phyloP scores from a whole-genome alignment of 2,888 invertebrate genomes.

The Plagodis dolabraria region DNA sequence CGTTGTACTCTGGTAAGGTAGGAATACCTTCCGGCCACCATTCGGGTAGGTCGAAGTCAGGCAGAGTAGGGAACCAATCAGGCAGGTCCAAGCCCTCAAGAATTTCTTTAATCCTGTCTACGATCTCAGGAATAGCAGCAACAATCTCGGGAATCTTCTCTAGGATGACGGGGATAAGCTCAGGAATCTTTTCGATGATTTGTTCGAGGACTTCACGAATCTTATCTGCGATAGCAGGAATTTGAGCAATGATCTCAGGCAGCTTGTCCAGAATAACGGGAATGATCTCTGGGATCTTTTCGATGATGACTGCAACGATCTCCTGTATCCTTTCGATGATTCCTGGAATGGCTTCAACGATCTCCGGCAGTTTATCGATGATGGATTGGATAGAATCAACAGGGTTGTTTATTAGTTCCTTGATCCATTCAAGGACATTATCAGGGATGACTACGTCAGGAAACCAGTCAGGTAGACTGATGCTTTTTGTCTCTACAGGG shows the following conservation, averaged over 20 bases:
- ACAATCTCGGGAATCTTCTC: conserved; percentile 13
- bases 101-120: conserved; percentile 12
- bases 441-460: conserved; percentile 15
- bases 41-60: conserved; percentile 9
- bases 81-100: conserved; percentile 12
- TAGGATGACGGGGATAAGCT: conserved; percentile 18
- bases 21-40: conserved; percentile 17
- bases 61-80: conserved; percentile 22
- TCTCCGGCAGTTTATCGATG: conserved; percentile 21
- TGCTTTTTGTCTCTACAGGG: conserved; percentile 12
- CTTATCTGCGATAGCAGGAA: conserved; percentile 6
- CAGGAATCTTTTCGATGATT: conserved; percentile 16
- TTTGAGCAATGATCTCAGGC: conserved; percentile 19
- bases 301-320: conserved; percentile 8
- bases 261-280: conserved; percentile 12
- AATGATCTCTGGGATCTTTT: conserved; percentile 15
- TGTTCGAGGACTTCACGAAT: conserved; percentile 6
- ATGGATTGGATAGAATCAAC: conserved; percentile 22
- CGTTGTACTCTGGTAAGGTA: conserved; percentile 18
- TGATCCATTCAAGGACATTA: conserved; percentile 7
- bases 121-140: conserved; percentile 13
- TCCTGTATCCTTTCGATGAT: conserved; percentile 11
- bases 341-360: conserved; percentile 13
- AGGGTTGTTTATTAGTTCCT: conserved; percentile 3
- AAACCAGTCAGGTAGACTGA: conserved; percentile 6